These are phyloP conservation scores for Argyresthia goedartella DNA, from an alignment of 2,888 invertebrate species.

Conservation along the genomic window DNA sequence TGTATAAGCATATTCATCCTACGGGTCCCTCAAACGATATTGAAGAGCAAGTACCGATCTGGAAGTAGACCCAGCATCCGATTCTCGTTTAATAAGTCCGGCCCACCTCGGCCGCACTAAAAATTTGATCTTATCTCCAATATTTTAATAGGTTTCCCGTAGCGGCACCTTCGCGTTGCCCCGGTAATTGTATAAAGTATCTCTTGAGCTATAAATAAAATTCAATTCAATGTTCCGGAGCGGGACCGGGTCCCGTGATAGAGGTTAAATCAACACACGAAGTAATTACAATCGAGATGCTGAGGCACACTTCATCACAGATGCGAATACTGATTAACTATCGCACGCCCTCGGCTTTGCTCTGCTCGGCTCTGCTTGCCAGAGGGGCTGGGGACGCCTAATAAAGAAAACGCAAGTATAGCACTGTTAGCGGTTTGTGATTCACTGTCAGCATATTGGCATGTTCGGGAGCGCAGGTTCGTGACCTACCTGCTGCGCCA, in stretches of 20 bases:
- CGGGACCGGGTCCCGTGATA: constrained; percentile 42
- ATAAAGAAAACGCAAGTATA: background rate
- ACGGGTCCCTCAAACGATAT: background rate
- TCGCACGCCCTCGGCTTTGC: constrained; percentile 39
- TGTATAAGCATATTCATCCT: no score
- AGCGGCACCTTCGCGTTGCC: constrained; percentile 50
- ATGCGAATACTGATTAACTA: constrained; percentile 63
- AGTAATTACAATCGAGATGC: constrained; percentile 55
- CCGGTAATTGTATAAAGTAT: constrained; percentile 59
- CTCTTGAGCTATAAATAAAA: constrained; percentile 37
- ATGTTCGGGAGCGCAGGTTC: no score
- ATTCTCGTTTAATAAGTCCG: constrained; percentile 51
- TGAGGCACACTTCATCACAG: constrained; percentile 52
- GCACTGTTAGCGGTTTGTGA: background rate
- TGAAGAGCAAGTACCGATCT: constrained; percentile 14
- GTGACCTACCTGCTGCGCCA: no score
- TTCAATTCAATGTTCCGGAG: constrained; percentile 44
- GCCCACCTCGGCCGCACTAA: constrained; percentile 61
- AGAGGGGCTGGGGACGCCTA: background rate
- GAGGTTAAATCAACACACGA: constrained; percentile 67
- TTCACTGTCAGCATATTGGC: no score
- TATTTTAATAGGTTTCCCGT: constrained; percentile 67
- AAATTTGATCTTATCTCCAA: constrained; percentile 63
- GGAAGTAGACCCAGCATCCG: constrained; percentile 45
- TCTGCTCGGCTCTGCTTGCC: constrained; percentile 15